These are phyloP conservation scores for Bombus waltoni DNA, from an alignment of 1,140 invertebrate species.

Conservation along the genomic window DNA sequence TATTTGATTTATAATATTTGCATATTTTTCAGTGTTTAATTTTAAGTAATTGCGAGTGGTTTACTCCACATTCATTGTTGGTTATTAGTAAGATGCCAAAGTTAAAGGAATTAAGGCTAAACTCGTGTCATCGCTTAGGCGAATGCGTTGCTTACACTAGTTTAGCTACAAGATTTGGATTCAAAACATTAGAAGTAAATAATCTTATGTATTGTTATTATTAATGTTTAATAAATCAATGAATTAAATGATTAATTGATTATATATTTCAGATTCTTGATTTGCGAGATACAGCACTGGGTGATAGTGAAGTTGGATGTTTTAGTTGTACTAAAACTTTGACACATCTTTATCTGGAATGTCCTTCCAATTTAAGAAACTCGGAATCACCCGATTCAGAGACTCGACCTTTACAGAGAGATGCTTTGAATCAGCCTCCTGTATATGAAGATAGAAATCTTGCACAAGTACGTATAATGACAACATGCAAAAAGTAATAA, in stretches of 20 bases:
- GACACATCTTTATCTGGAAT: constrained; percentile 85
- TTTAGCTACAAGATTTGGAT: constrained; percentile 88
- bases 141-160: constrained; percentile 90
- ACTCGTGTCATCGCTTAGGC: constrained; percentile 85
- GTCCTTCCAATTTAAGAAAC: constrained; percentile 72
- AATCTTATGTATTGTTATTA: neutral
- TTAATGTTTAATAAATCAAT: neutral
- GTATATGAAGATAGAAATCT: constrained; percentile 74
- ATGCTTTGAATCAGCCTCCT: constrained; percentile 48
- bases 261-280: constrained; percentile 83
- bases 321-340: constrained; percentile 85
- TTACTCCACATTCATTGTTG: constrained; percentile 87
- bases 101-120: constrained; percentile 84
- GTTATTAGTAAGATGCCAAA: constrained; percentile 87
- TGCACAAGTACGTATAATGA: constrained; percentile 62
- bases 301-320: constrained; percentile 87
- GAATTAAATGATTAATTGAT: neutral
- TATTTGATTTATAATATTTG: neutral
- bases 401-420: constrained; percentile 36
- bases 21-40: constrained; percentile 84
- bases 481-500: neutral
- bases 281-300: constrained; percentile 86
- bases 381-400: constrained; percentile 61
- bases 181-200: constrained; percentile 85
- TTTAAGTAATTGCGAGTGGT: constrained; percentile 87